Base-by-base conservation (phyloP, 2,113 vertebrate species). In the Vimba vimba region DNA sequence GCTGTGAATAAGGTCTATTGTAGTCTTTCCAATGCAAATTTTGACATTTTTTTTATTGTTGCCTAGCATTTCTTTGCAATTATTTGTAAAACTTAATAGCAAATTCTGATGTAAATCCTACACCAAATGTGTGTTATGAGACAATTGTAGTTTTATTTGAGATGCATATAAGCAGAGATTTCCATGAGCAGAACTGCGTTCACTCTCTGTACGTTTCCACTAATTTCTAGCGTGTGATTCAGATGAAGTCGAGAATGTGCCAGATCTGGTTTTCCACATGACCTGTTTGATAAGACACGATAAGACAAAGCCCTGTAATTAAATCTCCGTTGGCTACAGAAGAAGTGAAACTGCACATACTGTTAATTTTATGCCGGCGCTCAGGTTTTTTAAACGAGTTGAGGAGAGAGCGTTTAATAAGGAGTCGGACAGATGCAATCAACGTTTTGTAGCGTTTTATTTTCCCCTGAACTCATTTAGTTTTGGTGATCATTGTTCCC, bases 301-400 rank as follows among this genome's bases (percentile, higher is more conserved):
- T 45, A n/a, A 73, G 73, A 75, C n/a, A 75, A 75, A 75, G n/a
- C n/a, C 71, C 73, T 8, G 43, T 75, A 75, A 75, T 75, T 75
- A 75, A 6, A 50, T 47, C 27, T 47, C 73, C 30, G 74, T 52
- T 27, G 45, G 74, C n/a, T 19, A 76, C 12, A 76, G n/a, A 76
- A 50, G 1, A 8, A 9, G 1, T 15, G 6, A 77, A 77, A 33
- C 1, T 33, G 75, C 75, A 77, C 45, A 33, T 55, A 33, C 50
- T 30, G 75, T 52, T 52, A 55, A 77, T 77, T 77, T 77, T 77
- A 52, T 77, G 25, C 75, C 15, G 50, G 73, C 73, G 50, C 2
- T 75, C 17, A 50, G 23, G n/a, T 3, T 75, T 50, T 75, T 45
- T 75, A 47, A 74, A 47, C 17, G 3, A 75, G 73, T 75, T 75